phyloP scores from a whole-genome alignment of 1,140 invertebrate genomes.

The Lithobius niger region DNA sequence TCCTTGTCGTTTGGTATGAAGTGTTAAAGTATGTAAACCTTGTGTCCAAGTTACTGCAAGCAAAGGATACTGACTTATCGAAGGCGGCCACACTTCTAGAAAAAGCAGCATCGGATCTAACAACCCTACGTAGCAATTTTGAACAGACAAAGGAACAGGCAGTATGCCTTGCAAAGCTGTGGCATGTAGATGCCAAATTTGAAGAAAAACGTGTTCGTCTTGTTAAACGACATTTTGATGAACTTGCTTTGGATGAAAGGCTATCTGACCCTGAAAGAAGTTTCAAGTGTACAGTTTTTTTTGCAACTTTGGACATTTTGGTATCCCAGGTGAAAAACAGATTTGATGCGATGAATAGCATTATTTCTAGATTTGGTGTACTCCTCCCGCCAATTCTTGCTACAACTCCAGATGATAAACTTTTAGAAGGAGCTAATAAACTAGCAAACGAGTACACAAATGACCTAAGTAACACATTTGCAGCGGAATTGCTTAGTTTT shows the following conservation, averaged over 20 bases:
- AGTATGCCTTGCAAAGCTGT: not conserved
- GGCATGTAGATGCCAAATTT: not conserved
- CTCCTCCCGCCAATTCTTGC: not conserved
- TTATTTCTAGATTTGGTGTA: not conserved
- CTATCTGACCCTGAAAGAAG: not conserved
- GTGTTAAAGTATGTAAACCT: not conserved
- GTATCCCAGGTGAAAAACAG: not conserved
- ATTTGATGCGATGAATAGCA: not conserved
- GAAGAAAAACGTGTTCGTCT: not conserved
- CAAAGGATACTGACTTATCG: not conserved
- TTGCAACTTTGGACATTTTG: not conserved
- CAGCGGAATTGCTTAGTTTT: not conserved
- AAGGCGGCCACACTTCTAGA: not conserved
- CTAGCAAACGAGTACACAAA: not conserved
- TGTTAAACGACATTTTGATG: not conserved
- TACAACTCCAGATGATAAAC: not conserved
- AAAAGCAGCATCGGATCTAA: not conserved
- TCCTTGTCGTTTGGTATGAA: not conserved
- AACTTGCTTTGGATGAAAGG: not conserved
- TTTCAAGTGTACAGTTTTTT: not conserved
- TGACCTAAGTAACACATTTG: not conserved
- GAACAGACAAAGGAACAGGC: not conserved
- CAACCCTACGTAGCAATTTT: not conserved
- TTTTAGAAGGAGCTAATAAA: not conserved
- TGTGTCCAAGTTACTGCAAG: not conserved